phyloP scores from a whole-genome alignment of 2,113 vertebrate genomes.

The Candoia aspera region DNA sequence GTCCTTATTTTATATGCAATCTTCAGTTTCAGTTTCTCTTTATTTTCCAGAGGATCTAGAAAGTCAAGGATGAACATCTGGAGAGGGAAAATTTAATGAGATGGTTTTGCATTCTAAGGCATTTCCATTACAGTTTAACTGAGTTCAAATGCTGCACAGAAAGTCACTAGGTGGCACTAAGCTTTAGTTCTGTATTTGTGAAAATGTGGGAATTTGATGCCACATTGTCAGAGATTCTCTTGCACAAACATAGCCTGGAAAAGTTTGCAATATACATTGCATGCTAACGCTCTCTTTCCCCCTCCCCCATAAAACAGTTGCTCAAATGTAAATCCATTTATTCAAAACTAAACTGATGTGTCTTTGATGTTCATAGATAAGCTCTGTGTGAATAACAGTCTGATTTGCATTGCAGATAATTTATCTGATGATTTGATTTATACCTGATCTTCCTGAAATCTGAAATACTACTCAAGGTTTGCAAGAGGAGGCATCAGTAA shows the following conservation, averaged over 20 bases:
- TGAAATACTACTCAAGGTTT: neutral
- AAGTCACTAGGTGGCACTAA: neutral
- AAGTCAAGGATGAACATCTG: slow-evolving; percentile 17
- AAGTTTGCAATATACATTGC: neutral
- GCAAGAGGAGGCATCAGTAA: neutral
- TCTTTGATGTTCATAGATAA: neutral
- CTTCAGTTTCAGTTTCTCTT: slow-evolving; percentile 80
- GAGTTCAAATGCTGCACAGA: neutral
- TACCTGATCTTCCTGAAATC: neutral
- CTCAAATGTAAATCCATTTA: neutral
- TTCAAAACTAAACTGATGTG: neutral
- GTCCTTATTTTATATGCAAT: slow-evolving; percentile 66
- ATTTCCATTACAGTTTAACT: neutral
- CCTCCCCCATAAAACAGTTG: neutral
- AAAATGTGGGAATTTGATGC: neutral
- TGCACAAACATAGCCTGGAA: neutral
- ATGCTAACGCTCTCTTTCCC: neutral
- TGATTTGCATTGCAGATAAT: neutral
- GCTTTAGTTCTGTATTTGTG: neutral
- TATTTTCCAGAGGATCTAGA: slow-evolving; percentile 49
- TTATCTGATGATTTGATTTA: neutral
- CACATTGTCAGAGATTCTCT: neutral
- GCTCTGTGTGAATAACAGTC: neutral
- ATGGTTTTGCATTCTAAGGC: neutral
- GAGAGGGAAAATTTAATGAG: neutral